phyloP scores from a whole-genome alignment of 2,113 vertebrate genomes.

The Podarcis cretensis region DNA sequence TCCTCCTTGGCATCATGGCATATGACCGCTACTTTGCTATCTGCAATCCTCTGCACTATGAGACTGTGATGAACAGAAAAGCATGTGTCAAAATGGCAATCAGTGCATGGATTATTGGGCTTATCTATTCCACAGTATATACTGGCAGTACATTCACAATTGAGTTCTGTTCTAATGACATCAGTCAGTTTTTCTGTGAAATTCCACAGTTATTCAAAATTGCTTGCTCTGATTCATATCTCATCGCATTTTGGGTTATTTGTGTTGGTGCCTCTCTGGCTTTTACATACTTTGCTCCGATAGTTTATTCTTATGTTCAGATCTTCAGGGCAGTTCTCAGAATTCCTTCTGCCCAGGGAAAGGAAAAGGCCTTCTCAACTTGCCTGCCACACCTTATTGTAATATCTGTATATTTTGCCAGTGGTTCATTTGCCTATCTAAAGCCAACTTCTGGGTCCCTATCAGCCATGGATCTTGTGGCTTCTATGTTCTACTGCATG shows the following conservation, averaged over 20 bases:
- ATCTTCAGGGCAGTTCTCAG: neutral
- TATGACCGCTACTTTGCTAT: slow-evolving; percentile 52
- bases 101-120: slow-evolving; percentile 20
- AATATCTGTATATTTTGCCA: neutral
- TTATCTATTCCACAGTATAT: slow-evolving; percentile 46
- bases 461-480: neutral
- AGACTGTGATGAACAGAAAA: slow-evolving; percentile 29
- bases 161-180: slow-evolving; percentile 21
- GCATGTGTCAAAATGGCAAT: slow-evolving; percentile 37
- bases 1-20: slow-evolving; percentile 28
- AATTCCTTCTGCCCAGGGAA: neutral
- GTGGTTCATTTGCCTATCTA: neutral
- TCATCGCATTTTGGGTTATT: neutral
- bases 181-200: neutral
- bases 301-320: neutral
- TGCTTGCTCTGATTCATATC: neutral
- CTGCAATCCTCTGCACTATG: slow-evolving; percentile 4
- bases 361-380: neutral
- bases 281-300: neutral
- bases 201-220: neutral
- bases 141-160: slow-evolving; percentile 1
- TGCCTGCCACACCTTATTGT: neutral
- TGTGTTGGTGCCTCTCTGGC: neutral
- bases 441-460: neutral
- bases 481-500: neutral